Base-by-base conservation (phyloP, 2,888 invertebrate genomes). In the Zele albiditarsus region DNA sequence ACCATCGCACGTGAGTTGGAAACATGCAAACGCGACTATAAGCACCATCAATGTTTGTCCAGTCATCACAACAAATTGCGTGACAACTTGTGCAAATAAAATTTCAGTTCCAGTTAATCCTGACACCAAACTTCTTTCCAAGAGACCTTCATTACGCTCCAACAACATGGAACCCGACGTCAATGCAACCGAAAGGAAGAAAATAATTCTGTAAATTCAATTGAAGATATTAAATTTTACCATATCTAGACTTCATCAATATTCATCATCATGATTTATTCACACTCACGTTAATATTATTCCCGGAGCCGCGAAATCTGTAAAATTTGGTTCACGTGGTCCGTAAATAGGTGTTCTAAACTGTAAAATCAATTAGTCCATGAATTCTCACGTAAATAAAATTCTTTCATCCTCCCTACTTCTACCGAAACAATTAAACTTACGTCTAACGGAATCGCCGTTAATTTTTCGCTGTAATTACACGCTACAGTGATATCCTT, bases 281-380 rank as follows among this genome's bases (percentile, higher is more conserved):
- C 33, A 33, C 53, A 91, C 93, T 93, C 87, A 95, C 95, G 96
- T 96, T 69, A 98, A 89, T 81, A 97, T 95, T 66, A 98, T 93
- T 78, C 98, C 98, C 1, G 98, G 98, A 2, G 97, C 97, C 76
- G 97, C 97, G 86, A 98, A 98, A 87, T 98, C 97, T 0, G 97
- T 97, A 85, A 98, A 97, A 85, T 95, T 95, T 0, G 97, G 96
- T 71, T 93, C 91, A 33, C 89, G 87, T 71, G 93, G 91, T 2
- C 97, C 97, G 83, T 95, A 97, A 63, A 97, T 90, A 0, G 96
- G 96, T 0, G 90, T 86, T 80, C 94, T 90, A 87, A 94, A 94
- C 92, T 95, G 88, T 28, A 77, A 63, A 28, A 3, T 5, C 12
- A 72, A 72, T 25, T 28, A 63, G 12, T 31, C 10, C n/a, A 27